Percentiles rank a stretch among this genome's conserved stretches.
These are phyloP conservation scores for Cyphotilapia sp. DNA, from an alignment of 2,113 vertebrate species.

Conservation along the genomic window DNA sequence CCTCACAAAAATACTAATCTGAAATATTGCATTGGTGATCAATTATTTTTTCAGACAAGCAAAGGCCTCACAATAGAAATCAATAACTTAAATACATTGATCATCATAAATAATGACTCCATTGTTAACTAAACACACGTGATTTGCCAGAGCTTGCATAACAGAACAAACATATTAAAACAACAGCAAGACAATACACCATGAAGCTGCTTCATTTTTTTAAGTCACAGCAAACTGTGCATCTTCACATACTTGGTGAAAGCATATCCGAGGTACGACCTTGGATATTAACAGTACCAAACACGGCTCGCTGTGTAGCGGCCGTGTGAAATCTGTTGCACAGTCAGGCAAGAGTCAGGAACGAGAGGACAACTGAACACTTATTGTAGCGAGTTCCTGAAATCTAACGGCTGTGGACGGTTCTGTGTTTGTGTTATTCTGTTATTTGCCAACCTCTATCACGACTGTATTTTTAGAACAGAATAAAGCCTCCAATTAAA, in stretches of 20 bases:
- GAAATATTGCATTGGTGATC: constrained; percentile 10
- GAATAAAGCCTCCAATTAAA: not conserved
- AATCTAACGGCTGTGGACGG: not conserved
- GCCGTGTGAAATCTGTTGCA: not conserved
- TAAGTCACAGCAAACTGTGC: not conserved
- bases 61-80: constrained; percentile 47
- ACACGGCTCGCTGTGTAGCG: not conserved
- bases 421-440: not conserved
- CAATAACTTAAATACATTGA: constrained; percentile 62
- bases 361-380: not conserved
- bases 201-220: constrained; percentile 26
- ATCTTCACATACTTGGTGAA: constrained; percentile 19
- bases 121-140: constrained; percentile 27
- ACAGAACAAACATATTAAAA: constrained; percentile 32
- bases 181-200: constrained; percentile 16
- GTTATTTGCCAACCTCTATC: not conserved
- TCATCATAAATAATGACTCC: constrained; percentile 56
- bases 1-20: constrained; percentile 5
- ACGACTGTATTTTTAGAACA: not conserved
- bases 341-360: not conserved
- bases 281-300: constrained; percentile 1
- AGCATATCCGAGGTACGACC: not conserved
- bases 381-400: not conserved
- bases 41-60: constrained; percentile 19
- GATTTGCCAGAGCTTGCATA: constrained; percentile 7